Percentiles rank a stretch among this genome's conserved stretches.
phyloP scores from a whole-genome alignment of 2,113 vertebrate species.

The Felis chaus region DNA sequence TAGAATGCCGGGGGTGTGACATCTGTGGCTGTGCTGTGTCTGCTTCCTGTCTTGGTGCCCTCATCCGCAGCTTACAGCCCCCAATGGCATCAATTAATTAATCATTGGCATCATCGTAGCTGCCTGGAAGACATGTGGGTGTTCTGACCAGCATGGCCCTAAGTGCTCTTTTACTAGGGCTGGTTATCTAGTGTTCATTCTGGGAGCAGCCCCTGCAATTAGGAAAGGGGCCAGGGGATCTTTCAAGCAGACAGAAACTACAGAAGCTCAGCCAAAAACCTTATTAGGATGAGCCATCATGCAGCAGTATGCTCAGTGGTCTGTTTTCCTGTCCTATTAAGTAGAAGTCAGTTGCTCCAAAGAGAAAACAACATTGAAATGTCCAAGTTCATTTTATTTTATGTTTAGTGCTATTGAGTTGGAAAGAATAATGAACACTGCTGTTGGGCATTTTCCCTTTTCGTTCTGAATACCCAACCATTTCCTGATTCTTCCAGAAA shows the following conservation, averaged over 20 bases:
- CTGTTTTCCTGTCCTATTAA: background rate
- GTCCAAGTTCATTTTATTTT: background rate
- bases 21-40: background rate
- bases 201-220: background rate
- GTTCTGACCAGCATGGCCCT: background rate
- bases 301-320: background rate
- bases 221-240: background rate
- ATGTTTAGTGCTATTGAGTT: background rate
- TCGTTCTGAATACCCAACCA: background rate
- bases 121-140: background rate
- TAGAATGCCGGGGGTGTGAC: background rate
- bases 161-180: background rate
- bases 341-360: background rate
- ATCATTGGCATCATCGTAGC: background rate
- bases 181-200: background rate
- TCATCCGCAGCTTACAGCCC: background rate
- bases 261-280: background rate
- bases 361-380: background rate
- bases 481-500: background rate
- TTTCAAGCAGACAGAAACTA: background rate
- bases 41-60: background rate
- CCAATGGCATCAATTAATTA: background rate
- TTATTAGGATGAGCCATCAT: background rate
- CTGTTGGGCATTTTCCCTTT: background rate
- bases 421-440: background rate